These are phyloP conservation scores for Paracentrotus lividus DNA, from an alignment of 53 echinoderm and acorn worm genomes.

Conservation along the genomic window DNA sequence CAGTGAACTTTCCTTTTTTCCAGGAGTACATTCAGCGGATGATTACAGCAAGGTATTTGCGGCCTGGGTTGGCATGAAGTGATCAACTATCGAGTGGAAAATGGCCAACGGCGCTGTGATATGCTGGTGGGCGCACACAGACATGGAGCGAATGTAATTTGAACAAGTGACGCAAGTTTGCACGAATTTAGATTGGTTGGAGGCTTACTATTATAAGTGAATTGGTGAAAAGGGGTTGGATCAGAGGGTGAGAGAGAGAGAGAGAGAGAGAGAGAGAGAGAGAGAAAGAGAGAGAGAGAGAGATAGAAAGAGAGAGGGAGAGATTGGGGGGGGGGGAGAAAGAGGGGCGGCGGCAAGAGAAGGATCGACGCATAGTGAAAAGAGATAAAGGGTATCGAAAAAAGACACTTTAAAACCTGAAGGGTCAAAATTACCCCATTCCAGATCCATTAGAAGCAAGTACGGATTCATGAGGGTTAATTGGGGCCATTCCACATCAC, in stretches of 20 bases:
- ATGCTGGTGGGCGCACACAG: background rate
- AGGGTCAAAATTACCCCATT: no score
- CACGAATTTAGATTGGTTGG: slow-evolving; percentile 17
- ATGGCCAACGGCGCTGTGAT: slow-evolving; percentile 10
- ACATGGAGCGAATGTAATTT: slow-evolving; percentile 33
- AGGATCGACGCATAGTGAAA: no score
- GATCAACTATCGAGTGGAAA: slow-evolving; percentile 27
- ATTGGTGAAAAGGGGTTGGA: background rate
- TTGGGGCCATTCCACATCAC: no score
- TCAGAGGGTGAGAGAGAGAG: background rate
- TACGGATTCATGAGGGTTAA: no score
- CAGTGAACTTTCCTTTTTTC: background rate
- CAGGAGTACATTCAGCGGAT: background rate
- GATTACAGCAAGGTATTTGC: background rate
- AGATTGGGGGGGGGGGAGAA: background rate
- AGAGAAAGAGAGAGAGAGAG: background rate
- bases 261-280: background rate
- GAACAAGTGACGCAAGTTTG: slow-evolving; percentile 43
- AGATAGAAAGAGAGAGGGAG: background rate
- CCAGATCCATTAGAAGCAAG: no score
- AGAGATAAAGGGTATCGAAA: no score
- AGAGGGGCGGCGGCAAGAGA: no score
- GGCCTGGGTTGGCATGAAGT: background rate
- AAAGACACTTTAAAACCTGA: no score
- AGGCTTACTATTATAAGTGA: background rate